Evolutionary conservation across 2,797 vertebrate species (phyloP).

Genomic region (Sebastolobus alascanus): DNA sequence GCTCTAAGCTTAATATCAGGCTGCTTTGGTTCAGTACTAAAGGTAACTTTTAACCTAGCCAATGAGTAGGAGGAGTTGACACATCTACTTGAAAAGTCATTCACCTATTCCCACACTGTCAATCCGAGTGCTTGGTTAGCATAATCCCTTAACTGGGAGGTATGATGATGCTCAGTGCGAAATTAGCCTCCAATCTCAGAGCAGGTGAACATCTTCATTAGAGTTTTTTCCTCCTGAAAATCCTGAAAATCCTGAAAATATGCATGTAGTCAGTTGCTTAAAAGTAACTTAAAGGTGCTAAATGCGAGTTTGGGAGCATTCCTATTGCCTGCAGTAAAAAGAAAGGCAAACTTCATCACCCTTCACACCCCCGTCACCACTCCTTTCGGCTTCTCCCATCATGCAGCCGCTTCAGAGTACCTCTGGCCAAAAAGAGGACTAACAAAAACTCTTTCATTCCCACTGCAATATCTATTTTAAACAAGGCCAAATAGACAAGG

Average conservation of each 20-base stretch:
- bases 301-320: no score
- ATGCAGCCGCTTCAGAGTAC: no score
- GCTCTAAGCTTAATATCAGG: constrained; percentile 33
- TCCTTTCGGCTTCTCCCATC: no score
- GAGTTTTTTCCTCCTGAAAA: not conserved
- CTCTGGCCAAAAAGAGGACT: no score
- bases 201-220: constrained; percentile 8
- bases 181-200: constrained; percentile 21
- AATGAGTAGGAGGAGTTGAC: constrained; percentile 46
- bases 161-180: not conserved
- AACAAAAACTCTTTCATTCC: no score
- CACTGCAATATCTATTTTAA: no score
- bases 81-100: constrained; percentile 41
- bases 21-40: constrained; percentile 25
- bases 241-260: constrained; percentile 16
- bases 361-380: no score
- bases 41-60: constrained; percentile 34
- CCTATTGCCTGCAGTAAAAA: no score
- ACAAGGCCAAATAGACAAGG: no score
- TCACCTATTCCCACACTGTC: constrained; percentile 37
- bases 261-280: not conserved
- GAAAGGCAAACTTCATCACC: no score
- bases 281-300: not conserved
- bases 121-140: constrained; percentile 53
- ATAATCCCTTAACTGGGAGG: constrained; percentile 59